These are phyloP conservation scores for Myioborus melanocephalus DNA, from an alignment of 2,797 vertebrate species.

Conservation along the genomic window DNA sequence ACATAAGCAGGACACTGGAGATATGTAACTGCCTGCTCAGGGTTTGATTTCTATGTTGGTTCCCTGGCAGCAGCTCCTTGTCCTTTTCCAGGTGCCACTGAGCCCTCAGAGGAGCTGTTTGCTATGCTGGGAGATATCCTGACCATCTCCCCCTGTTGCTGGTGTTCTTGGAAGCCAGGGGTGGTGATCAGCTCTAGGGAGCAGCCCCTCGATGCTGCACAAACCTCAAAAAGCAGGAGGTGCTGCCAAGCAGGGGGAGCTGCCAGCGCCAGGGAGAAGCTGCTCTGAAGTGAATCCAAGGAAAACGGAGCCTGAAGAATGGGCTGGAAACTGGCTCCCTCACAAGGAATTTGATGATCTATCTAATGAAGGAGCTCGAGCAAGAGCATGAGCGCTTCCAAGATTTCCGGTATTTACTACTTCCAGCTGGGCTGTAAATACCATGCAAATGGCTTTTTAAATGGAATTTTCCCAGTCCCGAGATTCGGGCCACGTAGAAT, in stretches of 20 bases:
- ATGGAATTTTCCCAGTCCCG: slow-evolving; percentile 39
- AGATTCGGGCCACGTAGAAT: neutral
- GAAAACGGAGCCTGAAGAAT: slow-evolving; percentile 49
- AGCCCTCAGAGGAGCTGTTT: neutral
- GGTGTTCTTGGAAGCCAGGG: neutral
- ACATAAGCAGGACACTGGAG: fast-evolving
- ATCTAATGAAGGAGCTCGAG: slow-evolving; percentile 43
- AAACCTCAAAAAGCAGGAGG: neutral
- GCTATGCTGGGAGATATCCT: neutral
- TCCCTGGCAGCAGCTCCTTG: neutral
- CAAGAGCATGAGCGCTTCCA: slow-evolving; percentile 14
- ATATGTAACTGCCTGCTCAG: neutral
- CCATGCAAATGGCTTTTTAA: slow-evolving; percentile 51
- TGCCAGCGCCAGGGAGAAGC: neutral
- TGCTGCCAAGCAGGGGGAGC: neutral
- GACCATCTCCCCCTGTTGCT: neutral
- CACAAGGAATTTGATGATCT: slow-evolving; percentile 58
- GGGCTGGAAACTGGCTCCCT: slow-evolving; percentile 54
- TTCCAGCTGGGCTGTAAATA: slow-evolving; percentile 63
- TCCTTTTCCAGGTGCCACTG: neutral
- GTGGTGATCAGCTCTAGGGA: neutral
- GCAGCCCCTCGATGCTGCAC: neutral
- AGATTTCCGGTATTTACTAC: slow-evolving; percentile 59
- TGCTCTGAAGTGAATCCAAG: slow-evolving; percentile 17
- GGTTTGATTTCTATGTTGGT: neutral